Evolutionary conservation across 1,140 invertebrate genomes (phyloP), one percentile per base, ranked within the genome.

Genomic region (Orius laevigatus): DNA sequence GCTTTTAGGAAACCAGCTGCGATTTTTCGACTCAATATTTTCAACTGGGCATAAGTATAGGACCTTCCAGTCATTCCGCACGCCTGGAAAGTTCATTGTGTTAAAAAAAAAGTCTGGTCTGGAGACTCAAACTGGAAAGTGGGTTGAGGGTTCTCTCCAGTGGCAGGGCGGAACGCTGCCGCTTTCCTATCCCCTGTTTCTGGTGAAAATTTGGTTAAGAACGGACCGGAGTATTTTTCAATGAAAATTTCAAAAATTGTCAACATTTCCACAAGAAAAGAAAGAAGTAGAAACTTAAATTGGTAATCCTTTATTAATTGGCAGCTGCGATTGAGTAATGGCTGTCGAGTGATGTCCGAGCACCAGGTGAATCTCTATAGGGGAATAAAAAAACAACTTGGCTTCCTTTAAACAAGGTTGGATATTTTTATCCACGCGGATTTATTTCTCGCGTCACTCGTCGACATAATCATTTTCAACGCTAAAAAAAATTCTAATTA

Each of bases 31-130:
- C 72, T 68, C 31, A 71, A 62, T 44, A 72, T 74, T 44, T 77
- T 69, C 6, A 81, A 53, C 57, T 85, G 63, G 1, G 68, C 67
- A 53, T 74, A 87, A 0, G 77, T 85, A 51, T 82, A 86, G 25
- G 72, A 70, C 52, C 75, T 66, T 11, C 78, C 77, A 1, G 79
- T 83, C 1, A 78, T 49, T 3, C 72, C 75, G 53, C 81, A 84
- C 52, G 77, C 70, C 82, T 86, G 57, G 9, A 59, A 65, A 58
- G 57, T 50, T 52, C 53, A 33, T n/a, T n/a, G n/a, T n/a, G n/a
- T n/a, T n/a, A n/a, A n/a, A n/a, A n/a, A 35, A 35, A 44, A 11
- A 3, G 4, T 14, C 35, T 36, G 14, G 18, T 12, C 2, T 12
- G 25, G 16, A 43, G 1, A 4, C 4, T 19, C 6, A 15, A 43